Percentiles rank a stretch among this genome's conserved stretches.
Conservation (phyloP, 2,888 invertebrate species). For the Willowsia nigromaculata region DNA sequence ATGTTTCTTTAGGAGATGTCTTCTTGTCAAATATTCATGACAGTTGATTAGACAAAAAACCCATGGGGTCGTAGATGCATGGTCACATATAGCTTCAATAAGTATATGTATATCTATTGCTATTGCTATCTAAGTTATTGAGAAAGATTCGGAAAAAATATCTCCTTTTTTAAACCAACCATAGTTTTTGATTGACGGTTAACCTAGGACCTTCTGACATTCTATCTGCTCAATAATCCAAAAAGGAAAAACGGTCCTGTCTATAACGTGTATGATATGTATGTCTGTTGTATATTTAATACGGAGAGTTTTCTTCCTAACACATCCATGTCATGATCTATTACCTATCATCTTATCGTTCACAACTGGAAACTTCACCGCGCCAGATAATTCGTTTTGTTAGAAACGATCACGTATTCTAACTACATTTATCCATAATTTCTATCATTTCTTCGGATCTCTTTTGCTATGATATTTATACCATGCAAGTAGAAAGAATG, state of each 20-base stretch:
- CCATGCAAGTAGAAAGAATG: background rate
- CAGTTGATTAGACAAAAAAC: conserved; percentile 79
- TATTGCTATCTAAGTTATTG: no score
- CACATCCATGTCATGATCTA: conserved; percentile 63
- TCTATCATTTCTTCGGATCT: conserved; percentile 66
- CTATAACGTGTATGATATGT: background rate
- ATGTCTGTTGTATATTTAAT: background rate
- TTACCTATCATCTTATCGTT: conserved; percentile 33
- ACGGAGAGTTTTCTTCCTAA: conserved; percentile 3
- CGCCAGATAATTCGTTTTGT: conserved; percentile 23
- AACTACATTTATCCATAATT: conserved; percentile 10
- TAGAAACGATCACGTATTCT: conserved; percentile 13
- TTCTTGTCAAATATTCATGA: conserved; percentile 79
- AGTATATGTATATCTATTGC: no score
- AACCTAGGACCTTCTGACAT: conserved; percentile 79
- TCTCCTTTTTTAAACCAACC: background rate
- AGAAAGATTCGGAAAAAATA: no score
- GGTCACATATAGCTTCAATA: background rate
- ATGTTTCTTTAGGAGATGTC: conserved; percentile 72
- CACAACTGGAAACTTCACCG: conserved; percentile 36
- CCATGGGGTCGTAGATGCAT: conserved; percentile 77
- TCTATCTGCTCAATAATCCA: conserved; percentile 41
- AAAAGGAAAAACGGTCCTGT: background rate
- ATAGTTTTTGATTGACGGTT: conserved; percentile 78
- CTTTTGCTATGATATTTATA: conserved; percentile 1